Conservation (phyloP, 2,113 vertebrate genomes). For the Prochilodus magdalenae region DNA sequence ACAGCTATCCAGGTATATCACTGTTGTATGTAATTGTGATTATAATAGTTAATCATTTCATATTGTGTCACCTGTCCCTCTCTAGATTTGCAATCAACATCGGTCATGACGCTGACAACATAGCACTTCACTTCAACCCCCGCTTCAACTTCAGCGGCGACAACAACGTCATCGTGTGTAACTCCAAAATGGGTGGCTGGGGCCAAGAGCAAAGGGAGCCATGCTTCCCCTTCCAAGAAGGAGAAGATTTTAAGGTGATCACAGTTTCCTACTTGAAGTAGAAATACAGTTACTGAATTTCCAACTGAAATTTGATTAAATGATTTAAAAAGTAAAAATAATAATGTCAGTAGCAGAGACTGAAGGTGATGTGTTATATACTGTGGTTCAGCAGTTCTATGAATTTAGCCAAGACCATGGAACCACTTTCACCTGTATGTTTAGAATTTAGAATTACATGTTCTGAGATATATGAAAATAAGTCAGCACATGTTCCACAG, state of each 20-base stretch:
- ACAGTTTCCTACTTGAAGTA: neutral
- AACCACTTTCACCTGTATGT: too few relatives aligned
- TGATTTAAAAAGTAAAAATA: neutral
- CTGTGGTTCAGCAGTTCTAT: too few relatives aligned
- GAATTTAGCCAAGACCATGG: neutral
- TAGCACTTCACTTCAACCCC: constrained; percentile 78
- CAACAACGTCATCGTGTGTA: constrained; percentile 63
- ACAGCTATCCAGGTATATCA: too few relatives aligned
- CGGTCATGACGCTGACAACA: constrained; percentile 66
- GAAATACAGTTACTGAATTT: too few relatives aligned
- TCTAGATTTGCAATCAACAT: constrained; percentile 76
- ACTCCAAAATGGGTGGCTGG: constrained; percentile 71
- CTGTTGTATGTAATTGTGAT: too few relatives aligned
- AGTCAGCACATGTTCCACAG: too few relatives aligned
- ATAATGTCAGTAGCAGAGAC: neutral
- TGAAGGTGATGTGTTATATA: neutral
- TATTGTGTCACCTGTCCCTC: neutral
- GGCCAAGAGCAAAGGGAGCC: constrained; percentile 48
- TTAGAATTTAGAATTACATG: too few relatives aligned
- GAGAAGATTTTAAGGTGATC: constrained; percentile 74
- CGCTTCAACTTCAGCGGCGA: constrained; percentile 61
- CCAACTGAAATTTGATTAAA: neutral
- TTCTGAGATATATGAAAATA: too few relatives aligned
- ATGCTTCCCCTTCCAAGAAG: constrained; percentile 69
- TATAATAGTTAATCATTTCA: too few relatives aligned